Conservation (phyloP, 2,113 vertebrate genomes). For the Mus pahari region DNA sequence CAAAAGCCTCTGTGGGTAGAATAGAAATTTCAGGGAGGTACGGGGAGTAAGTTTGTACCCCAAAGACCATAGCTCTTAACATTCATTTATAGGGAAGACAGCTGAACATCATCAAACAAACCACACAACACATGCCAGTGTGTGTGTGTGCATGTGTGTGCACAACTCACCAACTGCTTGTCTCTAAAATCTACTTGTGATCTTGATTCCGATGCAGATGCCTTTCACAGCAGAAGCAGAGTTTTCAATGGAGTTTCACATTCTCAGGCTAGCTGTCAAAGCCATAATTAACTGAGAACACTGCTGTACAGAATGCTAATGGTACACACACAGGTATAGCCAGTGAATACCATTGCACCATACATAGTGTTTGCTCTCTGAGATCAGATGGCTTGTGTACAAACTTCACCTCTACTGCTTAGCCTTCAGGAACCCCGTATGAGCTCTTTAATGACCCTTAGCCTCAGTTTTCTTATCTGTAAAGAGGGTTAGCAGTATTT, state of each 20-base stretch:
- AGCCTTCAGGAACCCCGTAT: background rate
- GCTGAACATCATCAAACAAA: background rate
- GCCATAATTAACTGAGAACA: background rate
- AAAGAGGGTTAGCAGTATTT: background rate
- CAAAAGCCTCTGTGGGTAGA: background rate
- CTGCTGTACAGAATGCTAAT: background rate
- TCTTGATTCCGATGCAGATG: constrained; percentile 27
- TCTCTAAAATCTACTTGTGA: constrained; percentile 34
- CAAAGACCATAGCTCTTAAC: background rate
- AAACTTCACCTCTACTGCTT: background rate
- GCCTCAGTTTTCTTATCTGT: constrained; percentile 35
- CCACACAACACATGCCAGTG: background rate
- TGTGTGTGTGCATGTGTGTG: background rate
- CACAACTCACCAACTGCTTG: background rate
- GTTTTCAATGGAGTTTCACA: constrained; percentile 17
- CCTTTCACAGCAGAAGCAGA: background rate
- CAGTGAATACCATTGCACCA: too few species aligned
- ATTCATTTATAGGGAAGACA: background rate
- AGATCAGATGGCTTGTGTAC: background rate
- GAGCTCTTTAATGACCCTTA: background rate
- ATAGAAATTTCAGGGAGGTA: background rate
- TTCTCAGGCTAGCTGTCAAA: constrained; percentile 17
- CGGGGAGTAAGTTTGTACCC: background rate
- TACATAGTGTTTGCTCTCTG: background rate
- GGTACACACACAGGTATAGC: background rate